Percentiles rank a stretch among this genome's conserved stretches.
Conservation (phyloP, 2,888 invertebrate genomes). For the Drosophila setosimentum region DNA sequence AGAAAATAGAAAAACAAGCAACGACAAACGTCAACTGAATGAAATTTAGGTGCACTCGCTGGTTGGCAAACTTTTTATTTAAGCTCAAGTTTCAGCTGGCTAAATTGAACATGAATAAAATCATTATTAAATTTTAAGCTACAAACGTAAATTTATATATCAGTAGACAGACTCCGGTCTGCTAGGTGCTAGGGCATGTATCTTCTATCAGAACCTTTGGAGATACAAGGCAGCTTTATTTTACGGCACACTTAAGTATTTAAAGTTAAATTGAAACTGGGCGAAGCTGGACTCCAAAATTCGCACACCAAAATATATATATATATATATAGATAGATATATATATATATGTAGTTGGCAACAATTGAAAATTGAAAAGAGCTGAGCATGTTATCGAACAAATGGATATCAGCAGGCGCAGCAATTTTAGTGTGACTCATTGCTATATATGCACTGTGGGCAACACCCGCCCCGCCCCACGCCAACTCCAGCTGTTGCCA, state of each 20-base stretch:
- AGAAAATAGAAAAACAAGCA: not conserved
- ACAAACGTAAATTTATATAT: not conserved
- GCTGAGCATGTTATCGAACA: constrained; percentile 1
- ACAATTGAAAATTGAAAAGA: constrained; percentile 9
- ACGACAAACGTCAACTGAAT: not conserved
- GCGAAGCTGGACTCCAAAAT: not conserved
- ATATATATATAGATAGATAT: not conserved
- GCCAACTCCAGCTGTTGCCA: constrained; percentile 46
- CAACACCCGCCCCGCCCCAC: not conserved
- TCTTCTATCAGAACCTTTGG: too few relatives aligned
- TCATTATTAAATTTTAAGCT: not conserved
- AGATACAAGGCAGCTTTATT: not conserved
- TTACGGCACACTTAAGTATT: not conserved
- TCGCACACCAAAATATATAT: not conserved
- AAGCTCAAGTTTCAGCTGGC: not conserved
- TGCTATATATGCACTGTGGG: constrained; percentile 18
- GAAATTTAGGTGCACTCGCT: not conserved
- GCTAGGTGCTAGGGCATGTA: too few relatives aligned
- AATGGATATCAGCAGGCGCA: constrained; percentile 3
- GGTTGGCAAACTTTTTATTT: not conserved
- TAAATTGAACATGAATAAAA: not conserved
- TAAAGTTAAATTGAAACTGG: not conserved
- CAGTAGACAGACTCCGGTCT: not conserved
- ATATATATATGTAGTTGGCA: not conserved
- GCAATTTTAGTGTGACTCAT: constrained; percentile 38